Conservation (phyloP, 2,888 invertebrate genomes). For the Acanthacorydalis orientalis region DNA sequence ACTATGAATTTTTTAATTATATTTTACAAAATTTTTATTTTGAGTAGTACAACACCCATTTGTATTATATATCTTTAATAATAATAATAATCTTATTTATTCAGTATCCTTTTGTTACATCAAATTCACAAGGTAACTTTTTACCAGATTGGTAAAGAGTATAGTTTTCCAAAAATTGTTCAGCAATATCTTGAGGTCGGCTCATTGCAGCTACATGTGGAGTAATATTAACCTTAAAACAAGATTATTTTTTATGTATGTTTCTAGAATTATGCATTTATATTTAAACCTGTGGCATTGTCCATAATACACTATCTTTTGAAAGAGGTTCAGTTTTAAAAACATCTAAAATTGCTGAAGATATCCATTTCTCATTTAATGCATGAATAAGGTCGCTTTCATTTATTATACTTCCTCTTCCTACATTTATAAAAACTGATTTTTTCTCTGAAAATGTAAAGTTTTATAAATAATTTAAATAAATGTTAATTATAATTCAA, state of each 20-base stretch:
- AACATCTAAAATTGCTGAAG: conserved; percentile 37
- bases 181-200: conserved; percentile 25
- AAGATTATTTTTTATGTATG: background rate
- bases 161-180: conserved; percentile 28
- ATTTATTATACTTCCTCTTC: conserved; percentile 34
- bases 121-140: conserved; percentile 21
- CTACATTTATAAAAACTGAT: conserved; percentile 38
- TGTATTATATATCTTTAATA: background rate
- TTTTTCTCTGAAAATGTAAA: conserved; percentile 16
- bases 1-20: too few relatives aligned
- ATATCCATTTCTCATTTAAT: conserved; percentile 32
- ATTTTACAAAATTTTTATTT: too few relatives aligned
- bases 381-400: conserved; percentile 32
- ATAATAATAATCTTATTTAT: background rate
- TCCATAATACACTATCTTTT: conserved; percentile 30
- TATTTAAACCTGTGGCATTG: conserved; percentile 26
- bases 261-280: background rate
- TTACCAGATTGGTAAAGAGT: conserved; percentile 21
- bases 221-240: conserved; percentile 25
- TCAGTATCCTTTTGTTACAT: conserved; percentile 27
- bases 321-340: conserved; percentile 35
- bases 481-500: conserved; percentile 8
- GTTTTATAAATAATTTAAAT: background rate
- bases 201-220: conserved; percentile 28
- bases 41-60: too few relatives aligned